Evolutionary conservation across 2,113 vertebrate species (phyloP).

Genomic region (Aspidoscelis tigris): DNA sequence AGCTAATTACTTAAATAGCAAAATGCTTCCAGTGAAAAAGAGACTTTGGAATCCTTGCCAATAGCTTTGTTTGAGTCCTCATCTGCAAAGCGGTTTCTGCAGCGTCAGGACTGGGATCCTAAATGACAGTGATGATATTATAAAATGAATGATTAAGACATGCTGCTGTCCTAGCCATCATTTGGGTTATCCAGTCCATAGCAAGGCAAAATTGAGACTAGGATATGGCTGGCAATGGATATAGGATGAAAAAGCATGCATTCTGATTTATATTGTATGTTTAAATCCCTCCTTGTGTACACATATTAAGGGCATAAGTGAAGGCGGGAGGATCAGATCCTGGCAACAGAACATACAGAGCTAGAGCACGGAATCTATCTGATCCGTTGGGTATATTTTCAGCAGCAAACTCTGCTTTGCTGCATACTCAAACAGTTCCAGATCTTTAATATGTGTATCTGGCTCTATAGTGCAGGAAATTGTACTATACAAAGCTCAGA

Average conservation of each 20-base stretch:
- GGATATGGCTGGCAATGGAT: neutral
- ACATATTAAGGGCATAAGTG: neutral
- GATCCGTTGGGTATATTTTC: no score
- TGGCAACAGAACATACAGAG: neutral
- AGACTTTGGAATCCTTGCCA: constrained; percentile 26
- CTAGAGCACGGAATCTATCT: no score
- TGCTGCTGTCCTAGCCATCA: neutral
- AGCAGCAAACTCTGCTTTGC: no score
- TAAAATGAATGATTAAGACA: constrained; percentile 16
- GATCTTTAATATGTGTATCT: no score
- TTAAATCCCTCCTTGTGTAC: neutral
- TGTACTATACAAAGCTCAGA: no score
- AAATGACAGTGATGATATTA: constrained; percentile 23
- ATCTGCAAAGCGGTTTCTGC: constrained; percentile 23
- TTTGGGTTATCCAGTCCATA: neutral
- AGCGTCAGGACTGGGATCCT: constrained; percentile 27
- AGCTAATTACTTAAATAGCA: constrained; percentile 37
- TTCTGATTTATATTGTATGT: neutral
- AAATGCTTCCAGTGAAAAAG: constrained; percentile 22
- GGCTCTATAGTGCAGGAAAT: no score
- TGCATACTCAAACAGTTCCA: no score
- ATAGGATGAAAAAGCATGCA: neutral
- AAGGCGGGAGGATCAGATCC: neutral
- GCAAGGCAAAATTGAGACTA: neutral
- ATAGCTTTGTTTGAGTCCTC: constrained; percentile 25